Evolutionary conservation across 1,140 invertebrate species (phyloP), one percentile per base, ranked within the genome.

Genomic region (Pararge aegeria): DNA sequence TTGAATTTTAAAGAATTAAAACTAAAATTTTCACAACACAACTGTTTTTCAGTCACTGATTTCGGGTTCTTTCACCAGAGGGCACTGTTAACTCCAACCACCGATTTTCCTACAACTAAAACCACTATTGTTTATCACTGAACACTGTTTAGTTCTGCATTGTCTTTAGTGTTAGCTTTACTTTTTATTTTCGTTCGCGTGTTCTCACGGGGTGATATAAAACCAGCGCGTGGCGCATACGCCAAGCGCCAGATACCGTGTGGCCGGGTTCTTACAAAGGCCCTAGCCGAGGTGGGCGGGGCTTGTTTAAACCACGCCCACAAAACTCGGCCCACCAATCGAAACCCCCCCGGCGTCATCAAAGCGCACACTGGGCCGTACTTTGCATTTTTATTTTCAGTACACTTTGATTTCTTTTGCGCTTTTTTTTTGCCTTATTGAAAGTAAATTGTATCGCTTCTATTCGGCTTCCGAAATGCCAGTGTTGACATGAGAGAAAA

Each of bases 321-420:
- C 51, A 42, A 38, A 56, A 68, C 55, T 54, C 27, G 46, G 60
- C 50, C 55, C 1, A 48, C 82, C 82, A 85, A 87, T 87, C 55
- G 40, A 0, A 44, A 2, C 27, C 1, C 21, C 46, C 34, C 60
- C 75, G 71, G 69, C 54, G 59, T 69, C 73, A 75, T 83, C 76
- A 78, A 83, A 85, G 81, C 72, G 71, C 72, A 70, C 73, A 72
- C 86, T 70, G 86, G 83, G 80, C 84, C 83, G 86, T 77, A 89
- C 76, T 85, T 68, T 75, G 71, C 70, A 73, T 77, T 83, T 82
- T 84, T 83, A 81, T 85, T 84, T 83, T 83, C 73, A 57, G 70
- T 70, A 80, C 77, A 68, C 73, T 80, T 77, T 71, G 78, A 63
- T 60, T 69, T 57, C 67, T 75, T 77, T 75, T 78, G 72, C 73